Base-by-base conservation (phyloP, 53 echinoderm and acorn worm genomes). In the Arbacia lixula region DNA sequence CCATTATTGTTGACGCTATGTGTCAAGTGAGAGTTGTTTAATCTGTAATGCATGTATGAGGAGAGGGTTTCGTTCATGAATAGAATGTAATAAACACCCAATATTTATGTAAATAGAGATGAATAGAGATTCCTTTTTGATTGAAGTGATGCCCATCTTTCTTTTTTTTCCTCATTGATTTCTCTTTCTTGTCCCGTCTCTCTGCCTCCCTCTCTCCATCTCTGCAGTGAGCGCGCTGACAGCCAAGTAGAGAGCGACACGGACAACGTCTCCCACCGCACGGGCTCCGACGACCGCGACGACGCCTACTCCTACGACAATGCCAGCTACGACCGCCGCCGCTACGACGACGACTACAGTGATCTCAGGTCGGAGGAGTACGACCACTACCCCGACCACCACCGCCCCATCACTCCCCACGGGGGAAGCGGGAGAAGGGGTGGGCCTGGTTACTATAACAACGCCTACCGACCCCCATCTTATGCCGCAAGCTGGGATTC, bases 401-500 rank as follows among this genome's bases (percentile, higher is more conserved):
- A 72, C 17, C 77, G 80, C 1, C 88, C 92, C 1, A 61, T 87
- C 46, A 36, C 86, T 6, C 89, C 88, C 21, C 85, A 66, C 20
- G 86, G 77, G 31, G 86, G 34, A 29, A 42, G 36, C 46, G 61
- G 42, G 4, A 49, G 41, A 12, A 52, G 86, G 34, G 84, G 63
- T 1, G 17, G 74, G 72, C 14, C 78, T 73, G 41, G 79, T 31
- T 50, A 87, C 22, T 94, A 88, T 53, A 85, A 91, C 50, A 91
- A 94, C 60, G 91, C 86, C 57, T 91, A 91, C 76, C 63, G 89
- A 43, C 95, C 91, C 12, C 81, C 89, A 1, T 91, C 95, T 10
- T 94, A 94, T 43, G 84, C 91, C 20, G 81, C 92, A 1, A 92
- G 88, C 90, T 95, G 92, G 92, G 91, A 92, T 58, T 90, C 92